Evolutionary conservation across 2,888 invertebrate genomes (phyloP), one percentile per base, ranked within the genome.

Genomic region (Aricia artaxerxes): DNA sequence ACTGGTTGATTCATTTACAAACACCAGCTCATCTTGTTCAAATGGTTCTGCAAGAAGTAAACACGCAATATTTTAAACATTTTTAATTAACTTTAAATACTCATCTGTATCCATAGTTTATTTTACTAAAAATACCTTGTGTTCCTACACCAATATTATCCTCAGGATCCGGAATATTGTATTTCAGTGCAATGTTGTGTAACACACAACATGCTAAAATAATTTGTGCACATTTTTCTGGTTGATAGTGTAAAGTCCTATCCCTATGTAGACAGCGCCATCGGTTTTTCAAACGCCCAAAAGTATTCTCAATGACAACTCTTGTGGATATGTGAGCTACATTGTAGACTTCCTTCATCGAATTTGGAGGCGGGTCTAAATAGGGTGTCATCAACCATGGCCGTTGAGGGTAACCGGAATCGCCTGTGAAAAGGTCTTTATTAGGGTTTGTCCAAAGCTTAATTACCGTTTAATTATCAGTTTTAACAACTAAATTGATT

Each of bases 171-270:
- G 76, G 76, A 53, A 57, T 35, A 35, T 53, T 53, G 31, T 24
- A 76, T 4, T 44, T 53, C 4, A 76, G 24, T 7, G 76, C 76
- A 44, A 76, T 44, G n/a, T 77, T 77, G 9, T 77, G 38, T 16
- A 64, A n/a, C 5, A 77, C 77, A 77, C 77, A 60, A n/a, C 77
- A 61, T 61, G 64, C 77, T 16, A 9, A 13, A n/a, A 77, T 77
- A 38, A 77, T 77, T 38, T 61, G 35, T 35, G 77, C 61, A 61
- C 77, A 77, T n/a, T 77, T 77, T 61, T 77, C 64, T n/a, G 44
- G 77, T 24, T 61, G 5, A 40, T 77, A 77, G 40, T 61, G 64
- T 38, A 64, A n/a, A n/a, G 61, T 61, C 24, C 77, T 16, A 38
- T 77, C 77, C 11, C 38, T 77, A 24, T 38, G 7, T 40, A 77